Conservation (phyloP, 2,113 vertebrate species). For the Cynopterus brachyotis region DNA sequence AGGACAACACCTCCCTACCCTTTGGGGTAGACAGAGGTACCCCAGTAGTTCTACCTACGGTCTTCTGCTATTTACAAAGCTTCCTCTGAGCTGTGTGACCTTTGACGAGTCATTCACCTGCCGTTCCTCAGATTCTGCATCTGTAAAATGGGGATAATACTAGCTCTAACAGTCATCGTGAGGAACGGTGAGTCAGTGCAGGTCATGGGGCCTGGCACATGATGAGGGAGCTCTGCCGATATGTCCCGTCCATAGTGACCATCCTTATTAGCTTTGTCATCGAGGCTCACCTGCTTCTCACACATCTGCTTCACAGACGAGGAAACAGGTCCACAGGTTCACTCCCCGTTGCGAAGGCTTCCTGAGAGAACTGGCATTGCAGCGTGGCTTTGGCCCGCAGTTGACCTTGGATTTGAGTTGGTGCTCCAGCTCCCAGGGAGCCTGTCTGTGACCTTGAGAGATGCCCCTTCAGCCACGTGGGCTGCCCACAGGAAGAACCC, state of each 20-base stretch:
- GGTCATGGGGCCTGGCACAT: neutral
- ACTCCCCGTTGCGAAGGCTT: neutral
- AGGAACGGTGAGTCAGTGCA: neutral
- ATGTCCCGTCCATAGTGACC: fast-evolving
- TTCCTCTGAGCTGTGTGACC: neutral
- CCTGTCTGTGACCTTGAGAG: neutral
- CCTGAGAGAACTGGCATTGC: neutral
- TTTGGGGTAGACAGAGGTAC: neutral
- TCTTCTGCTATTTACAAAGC: neutral
- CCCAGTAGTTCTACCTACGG: neutral
- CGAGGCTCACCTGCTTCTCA: neutral
- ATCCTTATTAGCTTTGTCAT: neutral
- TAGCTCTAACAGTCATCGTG: fast-evolving
- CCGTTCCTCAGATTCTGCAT: neutral
- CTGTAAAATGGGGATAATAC: neutral
- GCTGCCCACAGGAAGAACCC: neutral
- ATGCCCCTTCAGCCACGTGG: neutral
- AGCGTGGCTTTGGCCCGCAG: neutral
- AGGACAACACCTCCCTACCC: neutral
- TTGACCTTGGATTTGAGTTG: neutral
- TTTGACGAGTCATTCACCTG: neutral
- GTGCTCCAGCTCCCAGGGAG: neutral
- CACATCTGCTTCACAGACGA: neutral
- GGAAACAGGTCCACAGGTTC: neutral
- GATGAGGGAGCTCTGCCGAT: fast-evolving